These are phyloP conservation scores for Phyllopteryx taeniolatus DNA, from an alignment of 2,113 vertebrate genomes.

Conservation along the genomic window DNA sequence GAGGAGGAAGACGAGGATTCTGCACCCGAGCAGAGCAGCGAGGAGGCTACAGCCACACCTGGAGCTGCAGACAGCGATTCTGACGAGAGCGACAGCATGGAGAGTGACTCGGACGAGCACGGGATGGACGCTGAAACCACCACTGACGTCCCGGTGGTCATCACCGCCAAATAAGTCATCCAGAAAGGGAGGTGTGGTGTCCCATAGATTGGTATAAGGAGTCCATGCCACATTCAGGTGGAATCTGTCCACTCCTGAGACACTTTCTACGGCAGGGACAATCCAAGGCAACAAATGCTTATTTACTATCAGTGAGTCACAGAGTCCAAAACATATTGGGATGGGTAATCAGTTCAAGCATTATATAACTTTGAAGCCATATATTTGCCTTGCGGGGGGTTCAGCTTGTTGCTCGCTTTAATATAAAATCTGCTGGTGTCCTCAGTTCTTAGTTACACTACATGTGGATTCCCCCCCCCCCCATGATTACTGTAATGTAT, in stretches of 20 bases:
- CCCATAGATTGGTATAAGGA: conserved; percentile 17
- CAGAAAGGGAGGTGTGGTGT: conserved; percentile 12
- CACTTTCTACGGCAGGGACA: conserved; percentile 30
- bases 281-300: conserved; percentile 28
- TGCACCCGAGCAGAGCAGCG: conserved; percentile 66
- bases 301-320: conserved; percentile 41
- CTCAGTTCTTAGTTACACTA: conserved; percentile 53
- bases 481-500: conserved; percentile 57
- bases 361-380: conserved; percentile 23
- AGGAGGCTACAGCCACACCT: conserved; percentile 66
- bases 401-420: conserved; percentile 31
- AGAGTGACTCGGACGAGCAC: conserved; percentile 56
- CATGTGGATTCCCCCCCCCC: conserved; percentile 44
- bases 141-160: conserved; percentile 50
- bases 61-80: conserved; percentile 64
- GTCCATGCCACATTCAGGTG: conserved; percentile 34
- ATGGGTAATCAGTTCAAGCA: conserved; percentile 23
- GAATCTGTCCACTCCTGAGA: conserved; percentile 20
- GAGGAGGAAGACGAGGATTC: conserved; percentile 60
- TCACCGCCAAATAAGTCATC: conserved; percentile 67
- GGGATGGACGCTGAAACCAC: conserved; percentile 17
- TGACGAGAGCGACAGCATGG: conserved; percentile 53
- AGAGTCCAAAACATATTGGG: conserved; percentile 28
- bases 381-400: conserved; percentile 25
- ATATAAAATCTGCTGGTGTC: conserved; percentile 28